Percentiles rank a stretch among this genome's conserved stretches.
These are phyloP conservation scores for Pseudochirops cupreus DNA, from an alignment of 2,797 vertebrate genomes.

Conservation along the genomic window DNA sequence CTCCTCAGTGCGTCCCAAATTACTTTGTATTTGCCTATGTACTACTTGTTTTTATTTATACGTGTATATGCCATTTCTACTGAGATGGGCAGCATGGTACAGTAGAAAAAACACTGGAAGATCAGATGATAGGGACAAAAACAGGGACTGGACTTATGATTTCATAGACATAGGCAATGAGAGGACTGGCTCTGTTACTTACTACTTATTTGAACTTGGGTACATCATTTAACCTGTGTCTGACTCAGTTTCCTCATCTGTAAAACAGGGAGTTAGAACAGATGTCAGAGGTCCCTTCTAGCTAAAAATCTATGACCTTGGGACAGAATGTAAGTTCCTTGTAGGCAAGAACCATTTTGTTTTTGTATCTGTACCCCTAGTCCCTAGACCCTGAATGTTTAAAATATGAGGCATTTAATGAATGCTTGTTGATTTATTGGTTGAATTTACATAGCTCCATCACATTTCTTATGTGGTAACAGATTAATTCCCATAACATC, in stretches of 20 bases:
- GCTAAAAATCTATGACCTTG: background rate
- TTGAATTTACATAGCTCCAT: background rate
- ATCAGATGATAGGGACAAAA: background rate
- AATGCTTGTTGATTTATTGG: background rate
- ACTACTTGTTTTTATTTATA: background rate
- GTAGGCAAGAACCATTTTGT: background rate
- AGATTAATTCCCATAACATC: background rate
- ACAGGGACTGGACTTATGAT: background rate
- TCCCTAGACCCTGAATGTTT: background rate
- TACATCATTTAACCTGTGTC: background rate
- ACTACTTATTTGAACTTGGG: background rate
- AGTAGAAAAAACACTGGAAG: background rate
- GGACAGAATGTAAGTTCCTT: background rate
- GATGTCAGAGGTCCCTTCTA: background rate
- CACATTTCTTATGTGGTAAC: background rate
- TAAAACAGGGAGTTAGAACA: background rate
- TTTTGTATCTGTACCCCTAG: background rate
- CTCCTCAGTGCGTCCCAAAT: background rate
- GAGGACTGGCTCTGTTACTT: background rate
- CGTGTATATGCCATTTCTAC: background rate
- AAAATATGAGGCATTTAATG: background rate
- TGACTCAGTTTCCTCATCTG: background rate
- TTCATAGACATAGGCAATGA: background rate
- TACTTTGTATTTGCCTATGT: background rate
- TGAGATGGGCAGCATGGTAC: background rate